These are phyloP conservation scores for Drosophila pectinifera DNA, from an alignment of 1,140 invertebrate species.

Conservation along the genomic window DNA sequence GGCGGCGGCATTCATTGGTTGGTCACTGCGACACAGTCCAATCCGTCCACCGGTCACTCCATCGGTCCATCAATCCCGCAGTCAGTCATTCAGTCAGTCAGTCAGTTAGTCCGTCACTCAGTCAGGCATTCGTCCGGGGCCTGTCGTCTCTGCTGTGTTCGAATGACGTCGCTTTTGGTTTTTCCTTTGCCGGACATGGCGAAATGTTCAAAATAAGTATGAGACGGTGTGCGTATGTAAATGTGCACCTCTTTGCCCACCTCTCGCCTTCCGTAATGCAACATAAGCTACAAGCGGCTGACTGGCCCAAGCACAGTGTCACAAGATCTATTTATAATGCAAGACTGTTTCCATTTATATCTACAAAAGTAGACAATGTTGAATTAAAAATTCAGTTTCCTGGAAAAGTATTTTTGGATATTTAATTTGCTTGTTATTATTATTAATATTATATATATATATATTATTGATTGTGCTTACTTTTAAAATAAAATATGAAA, in stretches of 20 bases:
- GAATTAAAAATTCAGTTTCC: too few species aligned
- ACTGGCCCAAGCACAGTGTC: slow-evolving; percentile 53
- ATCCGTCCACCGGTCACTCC: slow-evolving; percentile 46
- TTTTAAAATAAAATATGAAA: too few species aligned
- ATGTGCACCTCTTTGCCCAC: slow-evolving; percentile 48
- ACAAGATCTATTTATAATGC: background rate
- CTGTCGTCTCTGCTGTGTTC: slow-evolving; percentile 67
- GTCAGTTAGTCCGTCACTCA: slow-evolving; percentile 36
- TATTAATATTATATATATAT: too few species aligned
- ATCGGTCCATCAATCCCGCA: slow-evolving; percentile 38
- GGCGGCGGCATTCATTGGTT: slow-evolving; percentile 63
- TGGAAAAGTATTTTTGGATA: too few species aligned
- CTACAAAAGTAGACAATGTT: too few species aligned
- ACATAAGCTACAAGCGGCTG: slow-evolving; percentile 37
- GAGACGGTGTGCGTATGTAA: slow-evolving; percentile 67
- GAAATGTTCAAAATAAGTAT: slow-evolving; percentile 81
- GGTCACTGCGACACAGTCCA: slow-evolving; percentile 47
- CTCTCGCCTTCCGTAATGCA: slow-evolving; percentile 26
- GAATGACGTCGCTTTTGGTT: slow-evolving; percentile 60
- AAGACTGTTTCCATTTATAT: too few species aligned
- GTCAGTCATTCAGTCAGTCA: slow-evolving; percentile 30
- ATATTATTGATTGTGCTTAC: too few species aligned
- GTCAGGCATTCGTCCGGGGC: slow-evolving; percentile 44
- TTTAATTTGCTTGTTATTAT: too few species aligned
- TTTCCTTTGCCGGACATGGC: slow-evolving; percentile 56